Base-by-base conservation (phyloP, 2,888 invertebrate genomes). In the Lissocephala sabroskyi region DNA sequence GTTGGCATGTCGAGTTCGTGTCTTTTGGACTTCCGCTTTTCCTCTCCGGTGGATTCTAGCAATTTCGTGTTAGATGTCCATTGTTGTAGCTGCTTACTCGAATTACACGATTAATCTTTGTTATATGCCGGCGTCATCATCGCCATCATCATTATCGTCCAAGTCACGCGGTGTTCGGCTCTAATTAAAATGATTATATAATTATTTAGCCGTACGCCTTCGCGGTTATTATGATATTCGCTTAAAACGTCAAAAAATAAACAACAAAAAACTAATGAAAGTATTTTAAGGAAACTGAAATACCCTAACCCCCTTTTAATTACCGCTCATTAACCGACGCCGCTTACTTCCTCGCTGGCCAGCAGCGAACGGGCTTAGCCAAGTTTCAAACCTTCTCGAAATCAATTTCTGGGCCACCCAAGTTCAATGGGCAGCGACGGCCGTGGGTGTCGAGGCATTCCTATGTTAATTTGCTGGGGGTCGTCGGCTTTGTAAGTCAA, bases 141-240 rank as follows among this genome's bases (percentile, higher is more conserved):
- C 10, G 6, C 11, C 36, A n/a, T 18, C 17, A 19, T 3, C 36
- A 30, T 30, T 11, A 30, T 30, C 30, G 10, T 30, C 30, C 4
- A 7, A 9, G 10, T 30, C 11, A n/a, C 10, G 39, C 29, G 37
- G 46, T 23, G 7, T 23, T 23, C 23, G 23, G 47, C 51, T 74
- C 56, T 67, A 70, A 70, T 77, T 70, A 74, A 70, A 70, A 74
- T 70, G 41, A 74, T 77, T 59, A 68, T 70, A 60, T 70, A 70
- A 70, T 77, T 70, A 74, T 48, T n/a, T 49, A 50, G 46, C 47
- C 48, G 52, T 36, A 23, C 32, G 35, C 44, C 41, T 36, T 16
- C 33, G 29, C 43, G 18, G 30, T 39, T 40, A 28, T 28, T 28
- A 40, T 60, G 56, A 43, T 52, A 5, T 52, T 56, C 56, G 56